phyloP scores from a whole-genome alignment of 1,140 invertebrate species.

The Drosophila oshimai region DNA sequence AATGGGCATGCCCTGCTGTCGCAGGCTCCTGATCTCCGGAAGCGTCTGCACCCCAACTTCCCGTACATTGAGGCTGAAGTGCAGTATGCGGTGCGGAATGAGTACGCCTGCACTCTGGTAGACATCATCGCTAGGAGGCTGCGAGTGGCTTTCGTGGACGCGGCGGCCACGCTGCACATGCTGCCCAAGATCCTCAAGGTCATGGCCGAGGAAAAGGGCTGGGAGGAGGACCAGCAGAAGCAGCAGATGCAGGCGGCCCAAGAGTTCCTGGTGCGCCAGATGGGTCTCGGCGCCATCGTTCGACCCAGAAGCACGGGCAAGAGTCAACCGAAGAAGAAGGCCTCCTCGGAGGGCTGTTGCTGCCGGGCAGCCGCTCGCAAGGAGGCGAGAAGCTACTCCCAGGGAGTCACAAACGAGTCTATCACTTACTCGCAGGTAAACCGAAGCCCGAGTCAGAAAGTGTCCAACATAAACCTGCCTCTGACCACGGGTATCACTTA shows the following conservation, averaged over 20 bases:
- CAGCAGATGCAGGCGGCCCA: constrained; percentile 20
- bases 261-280: constrained; percentile 39
- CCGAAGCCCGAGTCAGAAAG: not conserved
- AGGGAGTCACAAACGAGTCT: not conserved
- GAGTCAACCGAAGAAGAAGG: not conserved
- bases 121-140: constrained; percentile 51
- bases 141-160: constrained; percentile 53
- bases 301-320: not conserved
- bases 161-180: constrained; percentile 33
- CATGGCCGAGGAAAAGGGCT: constrained; percentile 24
- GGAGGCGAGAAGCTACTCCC: constrained; percentile 27
- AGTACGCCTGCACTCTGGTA: constrained; percentile 52
- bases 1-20: constrained; percentile 34
- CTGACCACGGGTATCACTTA: not conserved
- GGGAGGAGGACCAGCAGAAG: not conserved
- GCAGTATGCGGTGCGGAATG: constrained; percentile 33
- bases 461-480: not conserved
- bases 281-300: constrained; percentile 45
- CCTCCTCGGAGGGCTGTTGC: not conserved
- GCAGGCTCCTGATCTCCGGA: not conserved
- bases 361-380: not conserved
- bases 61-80: constrained; percentile 63
- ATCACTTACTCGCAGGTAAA: too few species aligned
- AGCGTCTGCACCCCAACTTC: constrained; percentile 38
- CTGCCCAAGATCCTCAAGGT: constrained; percentile 32